phyloP scores from a whole-genome alignment of 2,113 vertebrate genomes.

The Serilophus lunatus region DNA sequence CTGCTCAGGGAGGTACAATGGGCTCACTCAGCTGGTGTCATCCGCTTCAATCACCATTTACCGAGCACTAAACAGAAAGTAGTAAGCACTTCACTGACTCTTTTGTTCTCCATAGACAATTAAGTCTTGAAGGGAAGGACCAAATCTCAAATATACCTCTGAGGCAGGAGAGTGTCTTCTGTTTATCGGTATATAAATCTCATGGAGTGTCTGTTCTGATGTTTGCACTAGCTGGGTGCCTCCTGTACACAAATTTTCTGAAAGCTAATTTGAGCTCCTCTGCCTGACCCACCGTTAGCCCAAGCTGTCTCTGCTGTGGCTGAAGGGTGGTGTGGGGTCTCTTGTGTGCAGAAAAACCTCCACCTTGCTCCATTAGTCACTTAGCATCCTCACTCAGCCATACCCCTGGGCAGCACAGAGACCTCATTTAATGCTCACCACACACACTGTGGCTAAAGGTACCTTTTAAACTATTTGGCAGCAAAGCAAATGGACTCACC shows the following conservation, averaged over 20 bases:
- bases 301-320: not conserved
- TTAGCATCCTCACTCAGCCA: not conserved
- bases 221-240: not conserved
- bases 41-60: not conserved
- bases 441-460: not conserved
- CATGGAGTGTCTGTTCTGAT: not conserved
- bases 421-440: not conserved
- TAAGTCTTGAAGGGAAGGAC: not conserved
- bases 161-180: not conserved
- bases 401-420: not conserved
- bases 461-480: not conserved
- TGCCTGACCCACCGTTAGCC: not conserved
- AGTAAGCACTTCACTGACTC: not conserved
- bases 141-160: not conserved
- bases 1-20: not conserved
- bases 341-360: not conserved
- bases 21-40: not conserved
- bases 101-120: not conserved
- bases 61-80: not conserved
- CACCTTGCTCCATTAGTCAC: not conserved
- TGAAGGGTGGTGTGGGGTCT: not conserved
- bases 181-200: not conserved
- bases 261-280: rapidly evolving
- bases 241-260: not conserved
- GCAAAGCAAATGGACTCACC: not conserved